Conservation (phyloP, 2,113 vertebrate genomes). For the Atherinomorus stipes region DNA sequence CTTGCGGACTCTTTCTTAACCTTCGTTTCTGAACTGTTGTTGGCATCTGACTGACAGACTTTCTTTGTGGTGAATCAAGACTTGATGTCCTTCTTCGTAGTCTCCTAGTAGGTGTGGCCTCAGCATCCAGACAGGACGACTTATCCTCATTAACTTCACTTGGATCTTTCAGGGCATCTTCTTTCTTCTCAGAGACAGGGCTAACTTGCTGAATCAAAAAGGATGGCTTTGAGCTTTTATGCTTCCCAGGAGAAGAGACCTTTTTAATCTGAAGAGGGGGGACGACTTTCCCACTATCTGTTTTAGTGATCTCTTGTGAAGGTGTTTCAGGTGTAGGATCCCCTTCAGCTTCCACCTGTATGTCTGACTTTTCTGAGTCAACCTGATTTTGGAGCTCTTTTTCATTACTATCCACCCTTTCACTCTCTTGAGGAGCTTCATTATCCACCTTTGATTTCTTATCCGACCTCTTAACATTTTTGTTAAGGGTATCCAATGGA, state of each 20-base stretch:
- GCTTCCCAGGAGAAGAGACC: constrained; percentile 81
- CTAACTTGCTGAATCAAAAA: constrained; percentile 80
- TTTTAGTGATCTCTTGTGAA: constrained; percentile 59
- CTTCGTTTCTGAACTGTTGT: constrained; percentile 66
- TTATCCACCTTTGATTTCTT: constrained; percentile 41
- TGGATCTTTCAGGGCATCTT: constrained; percentile 60
- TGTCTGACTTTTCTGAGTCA: constrained; percentile 40
- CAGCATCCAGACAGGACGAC: constrained; percentile 29
- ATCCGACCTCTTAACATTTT: constrained; percentile 46
- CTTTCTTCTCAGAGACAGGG: constrained; percentile 66
- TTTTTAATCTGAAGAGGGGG: constrained; percentile 84
- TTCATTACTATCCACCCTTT: constrained; percentile 32
- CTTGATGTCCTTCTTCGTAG: constrained; percentile 65
- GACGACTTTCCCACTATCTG: constrained; percentile 70
- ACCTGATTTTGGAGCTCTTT: constrained; percentile 51
- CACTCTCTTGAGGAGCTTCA: constrained; percentile 25
- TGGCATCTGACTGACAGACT: constrained; percentile 64
- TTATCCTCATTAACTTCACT: constrained; percentile 63
- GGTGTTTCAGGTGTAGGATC: constrained; percentile 53
- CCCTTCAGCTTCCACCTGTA: constrained; percentile 53
- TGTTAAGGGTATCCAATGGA: constrained; percentile 44
- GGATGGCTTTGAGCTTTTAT: constrained; percentile 79
- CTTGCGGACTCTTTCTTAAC: constrained; percentile 48
- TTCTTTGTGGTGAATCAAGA: constrained; percentile 61
- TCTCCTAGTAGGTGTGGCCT: constrained; percentile 49